These are phyloP conservation scores for Karalla daura DNA, from an alignment of 2,797 vertebrate species.

Conservation along the genomic window DNA sequence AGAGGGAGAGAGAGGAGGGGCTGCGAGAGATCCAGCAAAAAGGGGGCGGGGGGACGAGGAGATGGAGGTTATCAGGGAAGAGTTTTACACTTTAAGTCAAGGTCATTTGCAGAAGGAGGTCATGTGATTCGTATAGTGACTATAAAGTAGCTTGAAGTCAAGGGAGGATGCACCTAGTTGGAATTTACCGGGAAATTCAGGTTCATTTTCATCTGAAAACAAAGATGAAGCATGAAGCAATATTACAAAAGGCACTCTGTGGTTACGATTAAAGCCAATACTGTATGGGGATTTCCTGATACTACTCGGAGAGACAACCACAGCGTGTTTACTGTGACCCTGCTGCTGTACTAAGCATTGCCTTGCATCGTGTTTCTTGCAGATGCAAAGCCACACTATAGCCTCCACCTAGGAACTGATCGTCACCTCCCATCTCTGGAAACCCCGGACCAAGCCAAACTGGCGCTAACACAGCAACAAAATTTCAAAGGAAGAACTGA, in stretches of 20 bases:
- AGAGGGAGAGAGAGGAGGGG: slow-evolving; percentile 30
- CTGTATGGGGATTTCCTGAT: slow-evolving; percentile 59
- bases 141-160: slow-evolving; percentile 43
- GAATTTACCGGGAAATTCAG: slow-evolving; percentile 33
- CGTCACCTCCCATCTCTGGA: neutral
- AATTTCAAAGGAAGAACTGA: slow-evolving; percentile 12
- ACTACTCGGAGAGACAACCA: slow-evolving; percentile 2
- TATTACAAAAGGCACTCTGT: slow-evolving; percentile 45
- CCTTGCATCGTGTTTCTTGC: slow-evolving; percentile 12
- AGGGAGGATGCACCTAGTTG: slow-evolving; percentile 24
- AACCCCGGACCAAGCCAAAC: slow-evolving; percentile 21
- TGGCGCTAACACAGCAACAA: neutral
- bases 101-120: slow-evolving; percentile 45
- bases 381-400: slow-evolving; percentile 12
- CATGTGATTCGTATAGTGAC: slow-evolving; percentile 15
- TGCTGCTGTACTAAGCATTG: slow-evolving; percentile 16
- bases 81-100: slow-evolving; percentile 53
- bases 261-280: slow-evolving; percentile 27
- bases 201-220: slow-evolving; percentile 35
- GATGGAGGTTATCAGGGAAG: slow-evolving; percentile 23
- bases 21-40: slow-evolving; percentile 35
- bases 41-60: slow-evolving; percentile 16
- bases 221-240: slow-evolving; percentile 31
- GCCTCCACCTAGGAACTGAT: slow-evolving; percentile 24
- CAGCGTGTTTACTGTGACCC: neutral